phyloP scores from a whole-genome alignment of 2,797 vertebrate genomes.

The Sciurus carolinensis region DNA sequence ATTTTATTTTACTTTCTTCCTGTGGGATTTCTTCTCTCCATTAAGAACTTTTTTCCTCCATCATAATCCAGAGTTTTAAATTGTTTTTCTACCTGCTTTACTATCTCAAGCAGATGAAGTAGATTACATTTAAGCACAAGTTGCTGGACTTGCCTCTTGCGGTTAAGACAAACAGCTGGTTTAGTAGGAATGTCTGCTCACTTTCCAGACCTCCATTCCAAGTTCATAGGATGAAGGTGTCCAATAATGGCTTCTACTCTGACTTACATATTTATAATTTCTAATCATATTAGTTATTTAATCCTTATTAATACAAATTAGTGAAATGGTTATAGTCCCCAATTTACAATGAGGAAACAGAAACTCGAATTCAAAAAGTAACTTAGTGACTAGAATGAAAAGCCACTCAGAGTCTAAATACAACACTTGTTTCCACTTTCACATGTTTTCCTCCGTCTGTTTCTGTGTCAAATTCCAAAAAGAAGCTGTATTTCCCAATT shows the following conservation, averaged over 20 bases:
- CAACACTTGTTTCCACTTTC: not conserved
- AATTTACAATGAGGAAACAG: not conserved
- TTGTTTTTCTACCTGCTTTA: not conserved
- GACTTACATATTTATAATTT: not conserved
- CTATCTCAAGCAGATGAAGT: not conserved
- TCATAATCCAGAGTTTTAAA: not conserved
- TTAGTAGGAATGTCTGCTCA: not conserved
- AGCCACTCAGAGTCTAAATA: not conserved
- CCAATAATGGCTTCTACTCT: not conserved
- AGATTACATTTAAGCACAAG: not conserved
- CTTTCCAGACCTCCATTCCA: not conserved
- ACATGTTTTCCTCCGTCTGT: not conserved
- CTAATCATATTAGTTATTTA: not conserved
- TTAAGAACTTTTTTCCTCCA: not conserved
- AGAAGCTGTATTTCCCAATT: not conserved
- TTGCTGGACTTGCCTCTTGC: not conserved
- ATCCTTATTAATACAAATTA: not conserved
- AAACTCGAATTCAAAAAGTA: not conserved
- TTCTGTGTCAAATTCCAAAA: not conserved
- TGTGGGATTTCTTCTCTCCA: not conserved
- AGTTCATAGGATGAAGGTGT: not conserved
- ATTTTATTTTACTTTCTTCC: not conserved
- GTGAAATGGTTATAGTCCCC: not conserved
- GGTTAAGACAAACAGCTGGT: not conserved
- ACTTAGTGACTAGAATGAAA: not conserved